Conservation (phyloP, 2,797 vertebrate genomes). For the Microchirus variegatus region DNA sequence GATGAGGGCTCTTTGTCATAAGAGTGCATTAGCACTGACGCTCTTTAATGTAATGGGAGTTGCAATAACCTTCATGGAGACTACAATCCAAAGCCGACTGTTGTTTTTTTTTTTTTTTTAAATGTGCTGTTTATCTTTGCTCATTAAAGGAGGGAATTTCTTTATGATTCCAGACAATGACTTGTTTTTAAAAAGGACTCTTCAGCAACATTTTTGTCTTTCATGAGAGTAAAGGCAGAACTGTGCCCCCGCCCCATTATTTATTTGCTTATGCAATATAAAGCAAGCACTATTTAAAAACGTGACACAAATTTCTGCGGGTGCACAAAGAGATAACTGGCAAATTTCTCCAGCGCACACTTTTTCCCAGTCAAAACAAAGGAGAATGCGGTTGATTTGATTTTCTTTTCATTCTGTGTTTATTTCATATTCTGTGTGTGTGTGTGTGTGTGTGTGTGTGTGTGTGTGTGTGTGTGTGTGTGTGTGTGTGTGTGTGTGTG, state of each 20-base stretch:
- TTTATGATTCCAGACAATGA: conserved; percentile 35
- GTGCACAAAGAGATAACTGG: conserved; percentile 14
- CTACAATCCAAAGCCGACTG: conserved; percentile 24
- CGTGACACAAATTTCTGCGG: conserved; percentile 33
- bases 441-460: too few species aligned
- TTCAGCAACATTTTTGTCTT: conserved; percentile 32
- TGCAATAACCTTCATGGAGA: conserved; percentile 58
- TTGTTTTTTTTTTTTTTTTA: conserved; percentile 11
- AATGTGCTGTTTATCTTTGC: conserved; percentile 26
- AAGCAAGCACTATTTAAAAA: conserved; percentile 47
- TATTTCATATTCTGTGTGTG: conserved; percentile 16
- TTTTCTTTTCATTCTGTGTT: background rate
- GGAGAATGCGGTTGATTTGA: conserved; percentile 16
- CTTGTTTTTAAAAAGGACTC: conserved; percentile 51
- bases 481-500: too few species aligned
- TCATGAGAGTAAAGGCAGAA: conserved; percentile 26
- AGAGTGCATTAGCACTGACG: conserved; percentile 26
- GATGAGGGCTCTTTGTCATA: conserved; percentile 43
- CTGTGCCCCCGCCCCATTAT: conserved; percentile 15
- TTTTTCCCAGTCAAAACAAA: conserved; percentile 31
- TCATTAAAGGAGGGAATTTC: conserved; percentile 28
- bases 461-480: too few species aligned
- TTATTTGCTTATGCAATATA: conserved; percentile 34
- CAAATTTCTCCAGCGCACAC: conserved; percentile 16
- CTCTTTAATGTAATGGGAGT: conserved; percentile 55